A percentile compares a stretch with the other conserved stretches of the same genome.
Evolutionary conservation across 1,140 invertebrate genomes (phyloP).

Genomic region (Tyrophagus putrescentiae): DNA sequence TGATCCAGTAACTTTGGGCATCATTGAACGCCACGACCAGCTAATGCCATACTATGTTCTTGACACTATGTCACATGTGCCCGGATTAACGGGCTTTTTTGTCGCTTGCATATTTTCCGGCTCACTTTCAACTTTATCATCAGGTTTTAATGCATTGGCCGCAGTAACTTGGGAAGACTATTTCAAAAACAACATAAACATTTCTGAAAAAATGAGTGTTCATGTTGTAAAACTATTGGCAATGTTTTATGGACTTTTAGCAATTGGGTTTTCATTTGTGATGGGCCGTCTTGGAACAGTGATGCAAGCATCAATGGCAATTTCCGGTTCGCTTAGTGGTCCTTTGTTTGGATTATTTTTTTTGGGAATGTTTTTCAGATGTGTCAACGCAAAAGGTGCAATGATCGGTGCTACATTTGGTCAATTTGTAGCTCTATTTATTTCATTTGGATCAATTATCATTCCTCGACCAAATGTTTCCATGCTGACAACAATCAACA

Average conservation of each 20-base stretch:
- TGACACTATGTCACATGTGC: constrained; percentile 26
- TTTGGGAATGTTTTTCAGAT: constrained; percentile 57
- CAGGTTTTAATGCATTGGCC: constrained; percentile 25
- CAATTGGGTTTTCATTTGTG: constrained; percentile 21
- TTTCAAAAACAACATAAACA: constrained; percentile 15
- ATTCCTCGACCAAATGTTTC: constrained; percentile 4
- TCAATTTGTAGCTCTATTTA: constrained; percentile 2
- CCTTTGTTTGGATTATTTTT: constrained; percentile 59
- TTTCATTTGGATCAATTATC: constrained; percentile 16
- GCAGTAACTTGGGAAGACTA: constrained; percentile 26
- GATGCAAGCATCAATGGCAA: constrained; percentile 32
- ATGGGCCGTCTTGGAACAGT: constrained; percentile 21
- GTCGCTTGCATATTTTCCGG: constrained; percentile 30
- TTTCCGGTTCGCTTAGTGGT: constrained; percentile 45
- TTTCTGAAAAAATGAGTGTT: neutral
- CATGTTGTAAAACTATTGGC: constrained; percentile 10
- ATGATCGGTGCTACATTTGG: constrained; percentile 18
- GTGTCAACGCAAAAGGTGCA: constrained; percentile 42
- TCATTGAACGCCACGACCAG: constrained; percentile 29
- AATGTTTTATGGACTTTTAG: constrained; percentile 19
- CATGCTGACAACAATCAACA: constrained; percentile 14
- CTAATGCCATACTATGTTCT: constrained; percentile 32
- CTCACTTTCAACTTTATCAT: constrained; percentile 26
- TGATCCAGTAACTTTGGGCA: constrained; percentile 30
- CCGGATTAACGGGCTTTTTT: constrained; percentile 32